Evolutionary conservation across 2,797 vertebrate genomes (phyloP).

Genomic region (Cirrhinus molitorella): DNA sequence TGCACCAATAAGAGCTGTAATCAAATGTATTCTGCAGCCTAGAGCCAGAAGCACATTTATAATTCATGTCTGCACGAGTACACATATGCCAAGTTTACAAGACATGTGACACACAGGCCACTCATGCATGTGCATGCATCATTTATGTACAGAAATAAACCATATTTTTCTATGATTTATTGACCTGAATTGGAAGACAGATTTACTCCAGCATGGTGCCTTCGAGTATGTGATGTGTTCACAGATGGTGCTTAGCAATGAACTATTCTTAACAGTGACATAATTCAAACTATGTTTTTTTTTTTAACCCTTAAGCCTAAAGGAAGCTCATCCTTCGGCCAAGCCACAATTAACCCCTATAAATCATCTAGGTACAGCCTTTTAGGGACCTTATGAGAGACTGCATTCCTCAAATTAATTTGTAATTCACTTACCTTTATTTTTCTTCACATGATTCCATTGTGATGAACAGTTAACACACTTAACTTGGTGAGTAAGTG

Average conservation of each 20-base stretch:
- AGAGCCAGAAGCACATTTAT: background rate
- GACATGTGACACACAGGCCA: slow-evolving; percentile 5
- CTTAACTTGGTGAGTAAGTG: background rate
- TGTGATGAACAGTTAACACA: background rate
- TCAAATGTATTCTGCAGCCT: background rate
- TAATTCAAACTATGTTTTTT: slow-evolving; percentile 24
- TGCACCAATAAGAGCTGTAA: background rate
- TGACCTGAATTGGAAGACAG: background rate
- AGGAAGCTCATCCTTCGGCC: slow-evolving; percentile 20
- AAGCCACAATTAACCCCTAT: slow-evolving; percentile 21
- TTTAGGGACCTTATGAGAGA: background rate
- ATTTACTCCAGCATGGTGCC: slow-evolving; percentile 5
- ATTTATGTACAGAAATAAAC: slow-evolving; percentile 36
- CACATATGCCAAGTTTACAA: background rate
- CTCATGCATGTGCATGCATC: background rate
- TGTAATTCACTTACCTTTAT: background rate
- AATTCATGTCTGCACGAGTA: slow-evolving; percentile 17
- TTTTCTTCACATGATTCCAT: background rate
- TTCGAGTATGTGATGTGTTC: background rate
- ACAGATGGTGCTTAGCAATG: slow-evolving; percentile 36
- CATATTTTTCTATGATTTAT: slow-evolving; percentile 27
- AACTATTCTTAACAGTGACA: slow-evolving; percentile 50
- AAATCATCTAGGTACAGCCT: background rate
- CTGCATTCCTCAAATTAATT: background rate
- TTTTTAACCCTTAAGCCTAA: slow-evolving; percentile 32